Base-by-base conservation (phyloP, 1,140 invertebrate genomes). In the Ephestia elutella region DNA sequence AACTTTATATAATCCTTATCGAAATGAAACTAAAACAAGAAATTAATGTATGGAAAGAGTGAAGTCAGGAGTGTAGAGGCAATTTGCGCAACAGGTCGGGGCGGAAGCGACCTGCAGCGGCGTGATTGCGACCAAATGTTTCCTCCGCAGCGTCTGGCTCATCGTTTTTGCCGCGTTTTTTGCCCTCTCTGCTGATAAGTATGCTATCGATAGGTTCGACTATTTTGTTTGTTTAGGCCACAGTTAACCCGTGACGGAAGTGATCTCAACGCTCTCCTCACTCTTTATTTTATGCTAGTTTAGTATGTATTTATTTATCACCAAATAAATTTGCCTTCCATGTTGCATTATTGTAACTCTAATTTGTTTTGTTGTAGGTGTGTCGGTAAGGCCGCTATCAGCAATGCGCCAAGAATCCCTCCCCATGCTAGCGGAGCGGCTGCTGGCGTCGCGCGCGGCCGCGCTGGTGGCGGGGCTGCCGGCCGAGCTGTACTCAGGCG, bases 81-180 rank as follows among this genome's bases (percentile, higher is more conserved):
- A 75, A 80, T 87, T 86, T 87, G 82, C 82, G 85, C 85, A 87
- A 87, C 85, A 87, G 81, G 85, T 87, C 85, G 85, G 82, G 79
- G 77, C 85, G 85, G 85, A 87, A 87, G 80, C 78, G 82, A 86
- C 82, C 82, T 87, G 85, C 82, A 82, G 62, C 71, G 73, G 59
- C 66, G 68, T 83, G 81, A 87, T 86, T 83, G 82, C 82, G 78
- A 87, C 85, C 85, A 87, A 87, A 87, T 87, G 85, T 87, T 86
- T 85, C 82, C 82, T 84, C 70, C 75, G 69, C 66, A 73, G 66
- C 75, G 72, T 73, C 78, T 81, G 75, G 75, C 70, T 78, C 53
- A 72, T 66, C 54, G 64, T 87, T 87, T 87, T 86, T 87, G 80
- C 78, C 63, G 28, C 60, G 57, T 82, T 87, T 87, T 87, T 85